A percentile compares a stretch with the other conserved stretches of the same genome.
phyloP scores from a whole-genome alignment of 2,888 invertebrate species.

The Drosophila prolongata region DNA sequence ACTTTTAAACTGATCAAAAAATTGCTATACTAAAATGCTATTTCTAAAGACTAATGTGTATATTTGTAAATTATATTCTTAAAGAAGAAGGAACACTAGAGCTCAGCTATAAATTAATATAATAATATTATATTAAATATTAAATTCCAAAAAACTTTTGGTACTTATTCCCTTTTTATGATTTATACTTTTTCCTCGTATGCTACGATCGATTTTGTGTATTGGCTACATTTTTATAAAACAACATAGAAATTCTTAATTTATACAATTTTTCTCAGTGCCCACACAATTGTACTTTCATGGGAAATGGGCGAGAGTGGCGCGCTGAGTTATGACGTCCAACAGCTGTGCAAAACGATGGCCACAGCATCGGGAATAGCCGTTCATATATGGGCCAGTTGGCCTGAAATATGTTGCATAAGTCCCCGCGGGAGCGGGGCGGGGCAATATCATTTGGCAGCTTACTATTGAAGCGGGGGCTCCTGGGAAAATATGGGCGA shows the following conservation, averaged over 20 bases:
- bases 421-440: constrained; percentile 20
- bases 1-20: neutral
- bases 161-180: too few relatives aligned
- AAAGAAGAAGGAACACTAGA: too few relatives aligned
- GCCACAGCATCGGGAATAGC: constrained; percentile 25
- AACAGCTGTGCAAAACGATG: constrained; percentile 72
- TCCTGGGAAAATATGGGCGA: constrained; percentile 38
- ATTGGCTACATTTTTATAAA: too few relatives aligned
- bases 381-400: constrained; percentile 40
- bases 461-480: constrained; percentile 14
- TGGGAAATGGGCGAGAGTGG: constrained; percentile 25
- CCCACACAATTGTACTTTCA: constrained; percentile 36
- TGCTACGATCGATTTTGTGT: too few relatives aligned
- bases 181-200: too few relatives aligned
- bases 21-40: too few relatives aligned
- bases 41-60: too few relatives aligned
- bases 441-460: constrained; percentile 48
- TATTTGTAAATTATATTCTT: too few relatives aligned
- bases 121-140: too few relatives aligned
- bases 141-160: too few relatives aligned
- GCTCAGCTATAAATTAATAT: too few relatives aligned
- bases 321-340: constrained; percentile 73
- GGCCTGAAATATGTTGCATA: constrained; percentile 59
- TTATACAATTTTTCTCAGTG: neutral
- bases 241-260: too few relatives aligned